These are phyloP conservation scores for Melanotus villosus DNA, from an alignment of 2,888 invertebrate genomes.

Conservation along the genomic window DNA sequence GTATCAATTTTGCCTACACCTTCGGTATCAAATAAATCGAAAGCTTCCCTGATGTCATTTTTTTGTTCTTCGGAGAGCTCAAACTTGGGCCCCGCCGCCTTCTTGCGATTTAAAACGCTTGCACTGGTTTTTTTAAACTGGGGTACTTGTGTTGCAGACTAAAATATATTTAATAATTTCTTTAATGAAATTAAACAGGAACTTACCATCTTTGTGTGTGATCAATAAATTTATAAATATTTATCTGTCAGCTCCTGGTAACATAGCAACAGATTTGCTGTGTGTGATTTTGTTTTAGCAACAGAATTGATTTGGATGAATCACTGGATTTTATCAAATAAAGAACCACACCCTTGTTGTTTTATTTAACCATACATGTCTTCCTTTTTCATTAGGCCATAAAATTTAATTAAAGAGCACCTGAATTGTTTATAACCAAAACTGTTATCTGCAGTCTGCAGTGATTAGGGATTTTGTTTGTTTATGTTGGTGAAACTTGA, in stretches of 20 bases:
- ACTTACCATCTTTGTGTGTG: conserved; percentile 41
- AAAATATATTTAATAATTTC: not conserved
- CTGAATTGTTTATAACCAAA: no score
- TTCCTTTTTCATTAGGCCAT: no score
- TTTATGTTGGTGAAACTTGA: no score
- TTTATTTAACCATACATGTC: no score
- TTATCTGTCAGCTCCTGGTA: conserved; percentile 21
- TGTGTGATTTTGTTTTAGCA: no score
- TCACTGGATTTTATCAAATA: no score
- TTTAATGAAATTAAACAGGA: not conserved
- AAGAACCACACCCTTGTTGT: no score
- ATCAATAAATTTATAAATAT: conserved; percentile 38
- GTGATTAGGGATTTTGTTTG: no score
- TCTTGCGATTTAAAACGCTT: conserved; percentile 70
- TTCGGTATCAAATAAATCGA: conserved; percentile 93
- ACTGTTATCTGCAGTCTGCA: no score
- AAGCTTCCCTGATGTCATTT: conserved; percentile 94
- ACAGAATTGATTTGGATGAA: no score
- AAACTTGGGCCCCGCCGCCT: conserved; percentile 80
- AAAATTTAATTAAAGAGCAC: no score
- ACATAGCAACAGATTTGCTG: conserved; percentile 42
- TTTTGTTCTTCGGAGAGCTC: conserved; percentile 92
- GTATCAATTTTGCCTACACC: conserved; percentile 91
- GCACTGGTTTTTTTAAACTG: conserved; percentile 16
- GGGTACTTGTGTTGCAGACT: conserved; percentile 15